Evolutionary conservation across 2,888 invertebrate genomes (phyloP).

Genomic region (Tetragonisca angustula): DNA sequence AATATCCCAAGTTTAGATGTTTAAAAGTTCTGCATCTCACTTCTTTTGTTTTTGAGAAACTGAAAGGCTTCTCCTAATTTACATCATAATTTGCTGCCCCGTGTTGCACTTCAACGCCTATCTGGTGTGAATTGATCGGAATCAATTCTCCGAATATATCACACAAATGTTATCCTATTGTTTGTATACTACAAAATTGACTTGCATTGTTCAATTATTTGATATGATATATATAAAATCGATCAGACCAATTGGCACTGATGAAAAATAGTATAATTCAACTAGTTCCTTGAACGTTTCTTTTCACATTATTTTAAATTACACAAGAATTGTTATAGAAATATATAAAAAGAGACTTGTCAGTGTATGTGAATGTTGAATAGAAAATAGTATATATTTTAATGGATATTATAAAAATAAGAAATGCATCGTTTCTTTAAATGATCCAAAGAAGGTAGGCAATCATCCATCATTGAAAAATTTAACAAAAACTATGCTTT

Average conservation of each 20-base stretch:
- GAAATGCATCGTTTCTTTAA: not conserved
- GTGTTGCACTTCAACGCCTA: slow-evolving; percentile 67
- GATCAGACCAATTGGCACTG: slow-evolving; percentile 64
- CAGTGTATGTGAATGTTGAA: not conserved
- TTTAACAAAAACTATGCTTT: not conserved
- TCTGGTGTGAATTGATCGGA: slow-evolving; percentile 68
- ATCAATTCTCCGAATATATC: slow-evolving; percentile 58
- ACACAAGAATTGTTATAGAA: not conserved
- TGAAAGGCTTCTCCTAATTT: slow-evolving; percentile 9
- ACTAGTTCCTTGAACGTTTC: not conserved
- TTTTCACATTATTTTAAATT: not conserved
- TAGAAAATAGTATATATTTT: not conserved
- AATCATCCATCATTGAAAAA: not conserved
- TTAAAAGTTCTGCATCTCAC: not conserved
- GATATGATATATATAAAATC: slow-evolving; percentile 12
- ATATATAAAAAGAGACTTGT: slow-evolving; percentile 12
- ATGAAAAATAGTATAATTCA: slow-evolving; percentile 9
- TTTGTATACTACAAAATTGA: slow-evolving; percentile 30
- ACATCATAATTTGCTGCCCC: slow-evolving; percentile 55
- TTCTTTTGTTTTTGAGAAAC: slow-evolving; percentile 21
- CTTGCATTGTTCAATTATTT: slow-evolving; percentile 28
- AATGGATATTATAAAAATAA: not conserved
- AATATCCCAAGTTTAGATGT: not conserved
- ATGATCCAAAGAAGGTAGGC: not conserved
- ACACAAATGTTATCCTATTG: slow-evolving; percentile 36